A percentile compares a stretch with the other conserved stretches of the same genome.
phyloP scores from a whole-genome alignment of 1,140 invertebrate genomes.

The Epicauta chinensis region DNA sequence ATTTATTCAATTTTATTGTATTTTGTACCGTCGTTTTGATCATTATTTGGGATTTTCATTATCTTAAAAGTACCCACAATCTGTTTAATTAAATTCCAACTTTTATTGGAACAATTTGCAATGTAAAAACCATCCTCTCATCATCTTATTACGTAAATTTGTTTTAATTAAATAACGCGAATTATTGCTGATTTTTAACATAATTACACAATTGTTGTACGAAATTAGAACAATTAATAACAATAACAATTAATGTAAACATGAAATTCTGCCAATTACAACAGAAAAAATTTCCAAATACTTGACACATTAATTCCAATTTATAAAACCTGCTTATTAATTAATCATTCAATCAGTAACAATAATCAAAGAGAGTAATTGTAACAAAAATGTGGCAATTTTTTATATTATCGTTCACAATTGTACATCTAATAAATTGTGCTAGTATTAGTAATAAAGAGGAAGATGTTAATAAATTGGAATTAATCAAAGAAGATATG shows the following conservation, averaged over 20 bases:
- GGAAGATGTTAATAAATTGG: neutral
- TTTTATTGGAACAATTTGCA: too few species aligned
- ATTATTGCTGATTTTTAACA: neutral
- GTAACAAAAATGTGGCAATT: too few species aligned
- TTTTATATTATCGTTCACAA: neutral
- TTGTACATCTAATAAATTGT: neutral
- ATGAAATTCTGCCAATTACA: neutral
- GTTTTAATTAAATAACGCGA: neutral
- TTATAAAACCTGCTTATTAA: too few species aligned
- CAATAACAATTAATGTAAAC: neutral
- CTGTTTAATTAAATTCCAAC: too few species aligned
- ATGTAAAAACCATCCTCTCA: too few species aligned
- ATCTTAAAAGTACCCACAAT: too few species aligned
- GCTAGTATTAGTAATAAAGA: neutral
- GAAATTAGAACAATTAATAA: neutral
- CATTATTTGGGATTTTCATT: too few species aligned
- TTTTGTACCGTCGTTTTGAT: too few species aligned
- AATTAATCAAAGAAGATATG: slow-evolving; percentile 13
- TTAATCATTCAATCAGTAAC: too few species aligned
- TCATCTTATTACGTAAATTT: too few species aligned
- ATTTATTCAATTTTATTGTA: too few species aligned
- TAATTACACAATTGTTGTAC: neutral
- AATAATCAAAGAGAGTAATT: too few species aligned
- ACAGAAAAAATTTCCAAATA: neutral
- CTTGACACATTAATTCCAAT: neutral